These are phyloP conservation scores for Meandrina meandrites DNA, from an alignment of 92 coral and sea anemone genomes.

Conservation along the genomic window DNA sequence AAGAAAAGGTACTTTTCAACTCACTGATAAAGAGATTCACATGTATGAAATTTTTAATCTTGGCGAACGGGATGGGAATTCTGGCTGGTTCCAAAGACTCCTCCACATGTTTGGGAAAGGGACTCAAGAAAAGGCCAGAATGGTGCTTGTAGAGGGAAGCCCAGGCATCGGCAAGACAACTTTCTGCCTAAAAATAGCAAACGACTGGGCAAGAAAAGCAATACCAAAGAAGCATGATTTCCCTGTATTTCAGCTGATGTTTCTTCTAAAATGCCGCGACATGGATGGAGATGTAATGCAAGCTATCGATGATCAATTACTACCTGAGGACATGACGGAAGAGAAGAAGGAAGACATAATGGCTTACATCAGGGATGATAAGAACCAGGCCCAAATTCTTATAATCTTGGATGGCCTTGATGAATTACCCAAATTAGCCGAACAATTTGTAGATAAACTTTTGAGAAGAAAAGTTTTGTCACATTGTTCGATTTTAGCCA, in stretches of 20 bases:
- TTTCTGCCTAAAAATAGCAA: conserved; percentile 1
- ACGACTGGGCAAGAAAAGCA: not conserved
- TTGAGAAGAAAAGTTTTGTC: conserved; percentile 3
- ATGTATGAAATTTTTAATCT: not conserved
- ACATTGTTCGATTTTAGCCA: not conserved
- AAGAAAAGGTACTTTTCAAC: not conserved
- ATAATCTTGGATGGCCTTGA: conserved; percentile 9
- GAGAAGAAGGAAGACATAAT: not conserved
- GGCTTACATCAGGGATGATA: not conserved
- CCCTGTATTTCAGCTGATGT: not conserved
- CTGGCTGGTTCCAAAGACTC: not conserved
- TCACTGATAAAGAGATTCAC: not conserved
- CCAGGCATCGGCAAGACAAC: conserved; percentile 9
- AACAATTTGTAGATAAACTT: not conserved
- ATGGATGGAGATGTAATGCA: not conserved
- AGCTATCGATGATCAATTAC: not conserved
- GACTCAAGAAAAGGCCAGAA: not conserved
- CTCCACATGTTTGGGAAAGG: not conserved
- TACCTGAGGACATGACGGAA: not conserved
- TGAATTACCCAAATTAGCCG: not conserved
- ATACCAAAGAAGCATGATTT: not conserved
- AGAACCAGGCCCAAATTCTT: not conserved
- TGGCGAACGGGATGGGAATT: not conserved
- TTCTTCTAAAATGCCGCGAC: not conserved
- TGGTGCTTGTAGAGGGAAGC: conserved; percentile 15